Evolutionary conservation across 1,140 invertebrate species (phyloP).

Genomic region (Leptinotarsa undecemlineata): DNA sequence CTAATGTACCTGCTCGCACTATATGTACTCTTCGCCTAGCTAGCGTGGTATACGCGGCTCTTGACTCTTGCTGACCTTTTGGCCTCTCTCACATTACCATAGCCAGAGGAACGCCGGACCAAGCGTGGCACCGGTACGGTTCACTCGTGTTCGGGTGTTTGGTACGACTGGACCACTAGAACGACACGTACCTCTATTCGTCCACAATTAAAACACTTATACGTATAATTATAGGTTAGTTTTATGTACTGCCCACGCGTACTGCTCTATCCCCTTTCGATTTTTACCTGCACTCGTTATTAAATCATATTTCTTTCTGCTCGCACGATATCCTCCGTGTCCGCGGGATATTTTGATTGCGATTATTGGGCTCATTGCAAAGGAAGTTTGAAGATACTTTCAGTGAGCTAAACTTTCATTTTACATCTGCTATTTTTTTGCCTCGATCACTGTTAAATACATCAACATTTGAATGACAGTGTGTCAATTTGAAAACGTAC

Average conservation of each 20-base stretch:
- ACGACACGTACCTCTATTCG: constrained; percentile 51
- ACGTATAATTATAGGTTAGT: constrained; percentile 53
- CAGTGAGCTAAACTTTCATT: no score
- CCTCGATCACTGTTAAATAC: no score
- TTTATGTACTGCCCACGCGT: constrained; percentile 50
- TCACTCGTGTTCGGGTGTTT: constrained; percentile 24
- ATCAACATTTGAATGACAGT: no score
- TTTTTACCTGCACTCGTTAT: constrained; percentile 40
- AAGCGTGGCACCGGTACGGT: constrained; percentile 24
- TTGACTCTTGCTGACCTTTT: constrained; percentile 54
- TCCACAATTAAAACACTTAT: constrained; percentile 54
- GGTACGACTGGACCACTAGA: constrained; percentile 16
- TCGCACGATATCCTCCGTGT: constrained; percentile 28
- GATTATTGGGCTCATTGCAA: no score
- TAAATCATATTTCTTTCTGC: constrained; percentile 38
- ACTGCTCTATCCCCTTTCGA: constrained; percentile 37
- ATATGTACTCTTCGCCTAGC: constrained; percentile 37
- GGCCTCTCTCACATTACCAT: constrained; percentile 55
- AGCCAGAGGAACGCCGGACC: constrained; percentile 43
- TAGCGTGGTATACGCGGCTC: constrained; percentile 46
- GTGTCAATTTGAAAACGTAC: no score
- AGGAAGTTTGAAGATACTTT: no score
- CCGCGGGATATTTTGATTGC: background rate
- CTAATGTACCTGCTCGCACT: constrained; percentile 12
- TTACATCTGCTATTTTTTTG: no score